Evolutionary conservation across 2,888 invertebrate genomes (phyloP), one percentile per base, ranked within the genome.

Genomic region (Hoplodrina ambigua): DNA sequence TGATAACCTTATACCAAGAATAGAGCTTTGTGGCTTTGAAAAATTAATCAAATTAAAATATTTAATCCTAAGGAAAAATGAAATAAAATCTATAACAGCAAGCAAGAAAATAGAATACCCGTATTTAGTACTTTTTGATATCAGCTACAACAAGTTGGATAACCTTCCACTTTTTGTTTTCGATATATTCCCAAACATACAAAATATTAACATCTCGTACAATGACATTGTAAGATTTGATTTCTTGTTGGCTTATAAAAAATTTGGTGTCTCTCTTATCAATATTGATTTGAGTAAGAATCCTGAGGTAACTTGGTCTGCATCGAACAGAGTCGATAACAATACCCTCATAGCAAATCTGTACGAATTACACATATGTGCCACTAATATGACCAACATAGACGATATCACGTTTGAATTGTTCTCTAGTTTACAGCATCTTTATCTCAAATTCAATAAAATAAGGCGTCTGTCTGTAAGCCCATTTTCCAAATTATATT

Each of bases 391-490:
- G 85, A 92, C 92, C 2, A 94, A 91, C 68, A 86, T 95, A 60
- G 86, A 98, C 97, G 71, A 98, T 97, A 86, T 97, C 96, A 93
- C 98, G 97, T 93, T 98, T 97, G 92, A 98, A 97, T 87, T 97
- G 96, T 79, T 98, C 97, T 90, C 97, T 96, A 84, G 96, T 96
- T 94, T 98, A 74, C 97, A 98, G 88, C 98, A 98, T 88, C 96
- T 98, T 49, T 98, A 97, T 90, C 94, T 98, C 79, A 97, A 97
- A 69, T 97, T 96, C 84, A 98, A 98, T 91, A 96, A 97, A 87
- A 98, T 98, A 78, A 97, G 97, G 11, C 96, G 98, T 63, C 96
- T 99, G 54, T 98, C 98, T 0, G 98, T 98, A 0, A 98, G 98
- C 53, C 98, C 98, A 7, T 98, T 99, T 89, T 96, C 97, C 64